A percentile compares a stretch with the other conserved stretches of the same genome.
These are phyloP conservation scores for Umimayanthus chanpuru DNA, from an alignment of 92 coral and sea anemone species.

Conservation along the genomic window DNA sequence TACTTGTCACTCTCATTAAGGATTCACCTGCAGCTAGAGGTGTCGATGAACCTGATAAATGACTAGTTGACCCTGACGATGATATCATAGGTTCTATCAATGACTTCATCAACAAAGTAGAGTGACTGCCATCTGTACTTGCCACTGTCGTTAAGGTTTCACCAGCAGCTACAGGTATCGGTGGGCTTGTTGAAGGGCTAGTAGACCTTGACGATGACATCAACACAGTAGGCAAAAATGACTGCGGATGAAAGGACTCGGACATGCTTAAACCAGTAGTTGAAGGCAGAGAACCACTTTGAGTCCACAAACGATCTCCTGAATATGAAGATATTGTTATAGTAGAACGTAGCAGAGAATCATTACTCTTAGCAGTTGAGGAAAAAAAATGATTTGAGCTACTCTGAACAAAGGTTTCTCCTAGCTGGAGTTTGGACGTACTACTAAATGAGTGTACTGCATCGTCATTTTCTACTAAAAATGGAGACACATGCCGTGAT, in stretches of 20 bases:
- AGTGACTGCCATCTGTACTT: background rate
- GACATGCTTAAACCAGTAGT: background rate
- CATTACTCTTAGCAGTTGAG: background rate
- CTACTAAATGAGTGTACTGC: background rate
- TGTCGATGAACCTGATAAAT: background rate
- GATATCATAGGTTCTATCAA: background rate
- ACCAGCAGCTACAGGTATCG: background rate
- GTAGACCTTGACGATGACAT: background rate
- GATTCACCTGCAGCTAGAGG: background rate
- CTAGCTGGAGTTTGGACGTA: background rate
- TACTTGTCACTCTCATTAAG: background rate
- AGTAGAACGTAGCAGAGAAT: background rate
- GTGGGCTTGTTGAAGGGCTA: background rate
- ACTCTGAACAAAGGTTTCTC: background rate
- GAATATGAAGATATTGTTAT: background rate
- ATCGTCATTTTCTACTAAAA: background rate
- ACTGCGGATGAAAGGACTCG: background rate
- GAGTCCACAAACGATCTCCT: background rate
- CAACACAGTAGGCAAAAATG: background rate
- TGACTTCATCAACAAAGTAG: background rate
- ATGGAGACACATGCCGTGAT: background rate
- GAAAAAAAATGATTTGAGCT: background rate
- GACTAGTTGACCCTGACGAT: background rate
- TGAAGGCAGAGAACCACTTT: background rate
- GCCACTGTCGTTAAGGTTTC: background rate